Evolutionary conservation across 2,113 vertebrate genomes (phyloP).

Genomic region (Rhabdornis inornatus): DNA sequence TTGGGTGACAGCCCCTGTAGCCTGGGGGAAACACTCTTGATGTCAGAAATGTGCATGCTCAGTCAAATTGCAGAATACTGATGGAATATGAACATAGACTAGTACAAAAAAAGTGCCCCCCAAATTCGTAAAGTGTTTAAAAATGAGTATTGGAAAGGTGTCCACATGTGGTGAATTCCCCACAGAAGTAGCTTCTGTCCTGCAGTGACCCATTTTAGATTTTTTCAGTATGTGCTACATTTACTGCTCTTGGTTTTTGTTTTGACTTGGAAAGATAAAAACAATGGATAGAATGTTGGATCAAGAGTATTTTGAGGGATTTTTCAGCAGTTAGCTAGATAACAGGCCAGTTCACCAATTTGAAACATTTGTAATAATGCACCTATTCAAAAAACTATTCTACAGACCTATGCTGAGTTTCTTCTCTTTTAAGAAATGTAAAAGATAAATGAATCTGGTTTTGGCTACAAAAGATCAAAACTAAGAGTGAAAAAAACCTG

Average conservation of each 20-base stretch:
- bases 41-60: not conserved
- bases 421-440: not conserved
- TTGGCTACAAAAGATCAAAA: not conserved
- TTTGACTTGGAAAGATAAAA: not conserved
- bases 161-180: not conserved
- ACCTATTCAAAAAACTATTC: not conserved
- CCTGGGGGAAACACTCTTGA: fast-evolving
- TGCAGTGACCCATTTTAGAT: not conserved
- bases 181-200: not conserved
- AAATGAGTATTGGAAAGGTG: not conserved
- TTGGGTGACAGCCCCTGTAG: not conserved
- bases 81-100: not conserved
- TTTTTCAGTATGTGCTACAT: not conserved
- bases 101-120: not conserved
- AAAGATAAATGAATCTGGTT: not conserved
- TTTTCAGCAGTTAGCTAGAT: not conserved
- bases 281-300: not conserved
- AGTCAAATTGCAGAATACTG: not conserved
- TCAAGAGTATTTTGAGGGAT: not conserved
- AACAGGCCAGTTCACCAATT: not conserved
- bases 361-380: not conserved
- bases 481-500: not conserved
- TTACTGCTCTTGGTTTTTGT: not conserved
- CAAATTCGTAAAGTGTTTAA: not conserved
- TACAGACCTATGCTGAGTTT: not conserved